Conservation (phyloP, 2,113 vertebrate species). For the Malurus cyaneus region DNA sequence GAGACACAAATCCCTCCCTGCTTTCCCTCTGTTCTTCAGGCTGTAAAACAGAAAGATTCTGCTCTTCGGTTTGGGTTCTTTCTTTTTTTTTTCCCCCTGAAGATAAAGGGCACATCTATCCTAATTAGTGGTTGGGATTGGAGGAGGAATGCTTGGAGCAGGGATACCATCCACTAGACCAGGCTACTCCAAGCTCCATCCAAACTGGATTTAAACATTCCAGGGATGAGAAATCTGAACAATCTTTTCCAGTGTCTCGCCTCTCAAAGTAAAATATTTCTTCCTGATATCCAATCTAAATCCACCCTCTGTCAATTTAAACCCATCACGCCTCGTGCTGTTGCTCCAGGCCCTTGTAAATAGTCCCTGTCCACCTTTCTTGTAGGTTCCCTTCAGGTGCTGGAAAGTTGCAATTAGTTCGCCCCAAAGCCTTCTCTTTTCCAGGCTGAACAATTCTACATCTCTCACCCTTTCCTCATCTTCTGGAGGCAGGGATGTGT, state of each 20-base stretch:
- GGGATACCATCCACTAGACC: background rate
- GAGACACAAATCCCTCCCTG: slow-evolving; percentile 11
- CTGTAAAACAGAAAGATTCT: background rate
- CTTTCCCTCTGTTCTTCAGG: background rate
- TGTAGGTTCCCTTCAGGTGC: background rate
- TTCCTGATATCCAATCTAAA: background rate
- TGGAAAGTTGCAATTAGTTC: background rate
- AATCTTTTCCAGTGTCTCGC: background rate
- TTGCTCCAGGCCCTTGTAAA: background rate
- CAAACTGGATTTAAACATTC: background rate
- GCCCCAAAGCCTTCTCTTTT: background rate
- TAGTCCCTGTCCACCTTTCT: background rate
- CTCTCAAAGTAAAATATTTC: background rate
- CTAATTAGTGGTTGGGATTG: accelerated
- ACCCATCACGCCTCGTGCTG: background rate
- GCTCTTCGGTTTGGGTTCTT: background rate
- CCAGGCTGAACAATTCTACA: background rate
- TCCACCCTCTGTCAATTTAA: background rate
- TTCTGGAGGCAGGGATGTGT: background rate
- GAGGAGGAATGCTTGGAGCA: background rate
- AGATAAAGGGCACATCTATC: background rate
- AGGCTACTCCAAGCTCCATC: background rate
- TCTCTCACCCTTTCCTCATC: background rate
- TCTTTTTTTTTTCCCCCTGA: no score
- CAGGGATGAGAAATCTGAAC: background rate